phyloP scores from a whole-genome alignment of 2,888 invertebrate species.

The Rutpela maculata region DNA sequence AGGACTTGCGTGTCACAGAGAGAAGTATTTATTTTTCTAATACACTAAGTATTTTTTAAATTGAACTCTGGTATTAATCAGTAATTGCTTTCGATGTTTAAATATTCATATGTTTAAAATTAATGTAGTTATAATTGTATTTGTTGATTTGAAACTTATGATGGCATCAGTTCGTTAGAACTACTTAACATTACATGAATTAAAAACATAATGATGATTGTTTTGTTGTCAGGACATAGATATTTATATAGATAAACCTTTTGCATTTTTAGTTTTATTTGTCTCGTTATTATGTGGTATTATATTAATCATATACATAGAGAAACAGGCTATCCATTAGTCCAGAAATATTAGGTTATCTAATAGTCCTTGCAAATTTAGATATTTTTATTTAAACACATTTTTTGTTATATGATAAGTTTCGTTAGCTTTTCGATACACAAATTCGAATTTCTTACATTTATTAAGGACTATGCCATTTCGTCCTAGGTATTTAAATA shows the following conservation, averaged over 20 bases:
- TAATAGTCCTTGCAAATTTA: no score
- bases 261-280: not conserved
- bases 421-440: no score
- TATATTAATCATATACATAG: not conserved
- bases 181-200: constrained; percentile 21
- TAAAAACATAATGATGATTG: constrained; percentile 5
- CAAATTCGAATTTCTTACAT: no score
- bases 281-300: not conserved
- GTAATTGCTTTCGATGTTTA: not conserved
- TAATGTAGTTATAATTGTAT: not conserved
- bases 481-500: no score
- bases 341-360: no score
- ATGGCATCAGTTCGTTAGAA: constrained; percentile 22
- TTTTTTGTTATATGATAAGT: no score
- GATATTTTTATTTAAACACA: no score
- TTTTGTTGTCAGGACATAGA: not conserved
- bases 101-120: not conserved
- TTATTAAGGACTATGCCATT: no score
- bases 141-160: constrained; percentile 10
- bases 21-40: no score
- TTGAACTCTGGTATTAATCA: not conserved
- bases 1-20: no score
- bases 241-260: not conserved
- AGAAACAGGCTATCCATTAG: not conserved
- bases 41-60: no score